A percentile compares a stretch with the other conserved stretches of the same genome.
These are phyloP conservation scores for Acanthis flammea DNA, from an alignment of 2,797 vertebrate species.

Conservation along the genomic window DNA sequence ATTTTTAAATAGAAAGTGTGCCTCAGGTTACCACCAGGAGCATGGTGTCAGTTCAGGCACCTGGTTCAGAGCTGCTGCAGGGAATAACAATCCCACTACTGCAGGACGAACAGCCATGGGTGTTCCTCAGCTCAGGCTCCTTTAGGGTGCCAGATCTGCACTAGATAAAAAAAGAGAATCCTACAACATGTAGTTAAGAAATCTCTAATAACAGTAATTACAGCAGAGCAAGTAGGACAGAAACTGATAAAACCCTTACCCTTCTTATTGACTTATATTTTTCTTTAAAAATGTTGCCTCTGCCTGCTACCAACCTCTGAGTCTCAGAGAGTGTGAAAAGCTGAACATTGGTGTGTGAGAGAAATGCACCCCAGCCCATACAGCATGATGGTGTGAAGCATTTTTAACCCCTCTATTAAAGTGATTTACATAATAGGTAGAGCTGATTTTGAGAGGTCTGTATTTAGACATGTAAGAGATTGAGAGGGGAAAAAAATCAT, in stretches of 20 bases:
- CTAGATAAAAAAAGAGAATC: neutral
- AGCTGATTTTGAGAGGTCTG: neutral
- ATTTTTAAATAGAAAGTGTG: neutral
- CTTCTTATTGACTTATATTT: neutral
- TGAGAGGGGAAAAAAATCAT: neutral
- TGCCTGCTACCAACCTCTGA: neutral
- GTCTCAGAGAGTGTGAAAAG: neutral
- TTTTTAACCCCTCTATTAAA: neutral
- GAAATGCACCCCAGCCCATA: neutral
- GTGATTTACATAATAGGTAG: neutral
- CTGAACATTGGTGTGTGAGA: neutral
- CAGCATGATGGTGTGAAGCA: neutral
- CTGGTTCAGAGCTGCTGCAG: accelerated
- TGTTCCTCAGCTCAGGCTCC: neutral
- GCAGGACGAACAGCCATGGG: neutral
- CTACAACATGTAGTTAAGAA: neutral
- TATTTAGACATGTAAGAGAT: neutral
- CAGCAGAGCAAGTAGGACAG: neutral
- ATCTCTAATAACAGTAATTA: neutral
- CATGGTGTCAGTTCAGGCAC: neutral
- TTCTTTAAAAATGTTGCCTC: neutral
- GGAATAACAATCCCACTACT: neutral
- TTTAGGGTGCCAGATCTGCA: neutral
- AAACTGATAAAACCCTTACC: neutral
- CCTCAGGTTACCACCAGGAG: neutral